Percentiles rank a stretch among this genome's conserved stretches.
Conservation (phyloP, 2,113 vertebrate genomes). For the Rhinichthys klamathensis region DNA sequence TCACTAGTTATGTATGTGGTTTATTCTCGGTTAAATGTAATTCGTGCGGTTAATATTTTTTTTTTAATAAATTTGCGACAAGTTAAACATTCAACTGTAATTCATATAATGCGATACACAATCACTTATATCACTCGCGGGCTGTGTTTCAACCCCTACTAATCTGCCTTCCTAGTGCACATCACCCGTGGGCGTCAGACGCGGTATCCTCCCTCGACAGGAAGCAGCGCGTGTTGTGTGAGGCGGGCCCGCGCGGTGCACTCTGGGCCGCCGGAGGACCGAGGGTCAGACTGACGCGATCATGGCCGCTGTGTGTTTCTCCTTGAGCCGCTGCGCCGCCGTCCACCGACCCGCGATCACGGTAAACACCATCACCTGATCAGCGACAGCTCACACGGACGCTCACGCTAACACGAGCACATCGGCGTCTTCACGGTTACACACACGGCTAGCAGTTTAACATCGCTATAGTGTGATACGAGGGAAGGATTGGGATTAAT, state of each 20-base stretch:
- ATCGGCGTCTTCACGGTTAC: neutral
- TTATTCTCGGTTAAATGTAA: no score
- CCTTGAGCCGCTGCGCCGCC: conserved; percentile 67
- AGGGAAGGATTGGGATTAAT: neutral
- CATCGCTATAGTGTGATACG: no score
- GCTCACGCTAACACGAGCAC: no score
- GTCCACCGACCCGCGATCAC: conserved; percentile 54
- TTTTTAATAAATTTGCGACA: no score
- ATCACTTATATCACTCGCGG: neutral
- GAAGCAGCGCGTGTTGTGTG: neutral
- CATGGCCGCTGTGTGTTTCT: conserved; percentile 71
- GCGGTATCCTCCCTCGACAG: neutral
- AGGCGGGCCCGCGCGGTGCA: neutral
- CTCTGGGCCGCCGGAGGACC: neutral
- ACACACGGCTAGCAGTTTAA: neutral
- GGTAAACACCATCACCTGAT: conserved; percentile 50
- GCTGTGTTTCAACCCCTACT: neutral
- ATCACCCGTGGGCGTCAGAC: no score
- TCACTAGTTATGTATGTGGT: neutral
- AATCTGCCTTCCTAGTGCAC: neutral
- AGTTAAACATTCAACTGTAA: neutral
- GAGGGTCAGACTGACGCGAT: conserved; percentile 63
- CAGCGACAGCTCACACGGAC: no score
- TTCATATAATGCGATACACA: neutral
- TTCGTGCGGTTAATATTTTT: neutral